Conservation (phyloP, 1,140 invertebrate species). For the Nasonia giraulti region DNA sequence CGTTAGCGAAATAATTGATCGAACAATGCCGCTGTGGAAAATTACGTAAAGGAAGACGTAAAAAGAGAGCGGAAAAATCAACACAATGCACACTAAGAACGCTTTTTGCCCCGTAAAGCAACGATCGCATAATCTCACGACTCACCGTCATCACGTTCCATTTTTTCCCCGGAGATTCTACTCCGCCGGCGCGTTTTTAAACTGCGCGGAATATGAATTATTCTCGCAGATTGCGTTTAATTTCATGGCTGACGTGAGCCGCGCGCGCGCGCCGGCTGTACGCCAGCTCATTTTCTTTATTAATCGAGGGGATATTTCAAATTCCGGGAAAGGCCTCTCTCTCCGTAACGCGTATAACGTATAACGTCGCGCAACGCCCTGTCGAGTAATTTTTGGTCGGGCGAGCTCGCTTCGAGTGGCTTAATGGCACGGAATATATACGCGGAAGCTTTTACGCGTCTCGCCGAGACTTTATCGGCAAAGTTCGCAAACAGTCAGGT, state of each 20-base stretch:
- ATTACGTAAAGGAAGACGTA: background rate
- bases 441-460: constrained; percentile 18
- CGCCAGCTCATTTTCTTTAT: constrained; percentile 28
- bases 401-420: background rate
- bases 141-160: background rate
- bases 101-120: background rate
- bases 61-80: background rate
- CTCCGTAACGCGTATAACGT: background rate
- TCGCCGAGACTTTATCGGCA: constrained; percentile 8
- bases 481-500: constrained; percentile 29
- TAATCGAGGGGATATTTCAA: constrained; percentile 29
- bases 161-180: background rate
- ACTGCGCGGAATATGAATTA: background rate
- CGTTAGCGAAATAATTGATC: too few species aligned
- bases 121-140: background rate
- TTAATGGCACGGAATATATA: constrained; percentile 29
- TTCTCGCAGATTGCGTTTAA: constrained; percentile 11
- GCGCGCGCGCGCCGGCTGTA: too few species aligned
- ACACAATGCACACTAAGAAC: background rate
- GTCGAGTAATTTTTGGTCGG: constrained; percentile 13
- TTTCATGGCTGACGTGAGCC: constrained; percentile 13
- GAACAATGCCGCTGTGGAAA: background rate
- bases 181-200: background rate
- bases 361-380: background rate
- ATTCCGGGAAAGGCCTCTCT: constrained; percentile 13